Conservation (phyloP, 1,140 invertebrate species). For the Araneus ventricosus region DNA sequence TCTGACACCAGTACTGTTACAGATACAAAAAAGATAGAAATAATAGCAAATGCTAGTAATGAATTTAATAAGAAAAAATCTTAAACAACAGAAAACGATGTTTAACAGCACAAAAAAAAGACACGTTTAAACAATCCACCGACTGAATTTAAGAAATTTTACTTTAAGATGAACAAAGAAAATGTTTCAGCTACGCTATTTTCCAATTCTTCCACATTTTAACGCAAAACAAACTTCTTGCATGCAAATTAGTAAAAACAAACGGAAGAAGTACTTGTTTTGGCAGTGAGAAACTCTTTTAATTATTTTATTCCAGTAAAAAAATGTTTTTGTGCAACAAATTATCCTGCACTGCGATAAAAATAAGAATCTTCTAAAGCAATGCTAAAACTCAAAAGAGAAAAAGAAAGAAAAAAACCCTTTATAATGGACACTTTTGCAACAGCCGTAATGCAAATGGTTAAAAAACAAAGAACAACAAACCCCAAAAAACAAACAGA, state of each 20-base stretch:
- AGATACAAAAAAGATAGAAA: background rate
- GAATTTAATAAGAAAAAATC: background rate
- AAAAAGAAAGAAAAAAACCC: background rate
- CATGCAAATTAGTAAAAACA: constrained; percentile 17
- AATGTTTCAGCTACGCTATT: background rate
- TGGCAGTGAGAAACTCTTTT: constrained; percentile 41
- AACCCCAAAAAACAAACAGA: constrained; percentile 9
- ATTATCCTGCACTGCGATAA: constrained; percentile 22
- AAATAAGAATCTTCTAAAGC: constrained; percentile 56
- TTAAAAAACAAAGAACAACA: constrained; percentile 23
- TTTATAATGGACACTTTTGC: constrained; percentile 2
- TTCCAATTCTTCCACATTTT: background rate
- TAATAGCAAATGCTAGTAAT: background rate
- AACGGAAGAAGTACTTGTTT: background rate
- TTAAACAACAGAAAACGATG: background rate
- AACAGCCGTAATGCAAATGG: background rate
- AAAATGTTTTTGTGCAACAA: constrained; percentile 2
- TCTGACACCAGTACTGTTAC: background rate
- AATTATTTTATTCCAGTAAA: constrained; percentile 30
- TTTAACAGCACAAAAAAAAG: background rate
- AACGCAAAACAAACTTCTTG: background rate
- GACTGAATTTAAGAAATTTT: background rate
- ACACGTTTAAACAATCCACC: too few species aligned
- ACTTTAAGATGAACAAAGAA: background rate
- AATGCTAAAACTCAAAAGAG: background rate